These are phyloP conservation scores for Spea hammondii DNA, from an alignment of 2,797 vertebrate species.

Conservation along the genomic window DNA sequence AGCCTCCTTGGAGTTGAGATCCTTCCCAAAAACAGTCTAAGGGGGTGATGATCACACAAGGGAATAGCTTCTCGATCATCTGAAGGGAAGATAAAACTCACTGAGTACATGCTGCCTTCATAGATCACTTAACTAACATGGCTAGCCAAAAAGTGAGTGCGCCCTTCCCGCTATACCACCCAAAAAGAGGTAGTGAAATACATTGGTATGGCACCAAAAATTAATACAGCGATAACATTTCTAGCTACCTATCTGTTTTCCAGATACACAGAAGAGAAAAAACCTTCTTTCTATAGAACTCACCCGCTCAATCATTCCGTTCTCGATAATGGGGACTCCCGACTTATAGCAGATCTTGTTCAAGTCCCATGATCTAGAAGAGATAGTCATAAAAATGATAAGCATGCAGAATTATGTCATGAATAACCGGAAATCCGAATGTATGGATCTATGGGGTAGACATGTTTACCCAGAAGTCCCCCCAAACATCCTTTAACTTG, in stretches of 20 bases:
- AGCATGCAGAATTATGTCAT: not conserved
- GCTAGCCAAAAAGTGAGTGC: no score
- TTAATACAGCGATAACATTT: no score
- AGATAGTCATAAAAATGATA: not conserved
- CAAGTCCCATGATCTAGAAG: constrained; percentile 90
- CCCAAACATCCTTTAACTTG: not conserved
- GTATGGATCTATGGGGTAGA: no score
- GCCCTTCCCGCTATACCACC: no score
- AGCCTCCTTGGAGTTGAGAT: constrained; percentile 94
- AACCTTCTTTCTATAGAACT: constrained; percentile 54
- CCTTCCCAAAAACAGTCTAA: constrained; percentile 99
- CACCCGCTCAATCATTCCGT: constrained; percentile 95
- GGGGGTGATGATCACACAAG: constrained; percentile 96
- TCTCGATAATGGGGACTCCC: constrained; percentile 94
- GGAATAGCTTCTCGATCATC: constrained; percentile 99
- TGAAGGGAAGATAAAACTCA: constrained; percentile 57
- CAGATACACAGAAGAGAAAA: no score
- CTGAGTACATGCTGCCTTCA: not conserved
- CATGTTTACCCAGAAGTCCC: not conserved
- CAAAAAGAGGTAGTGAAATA: no score
- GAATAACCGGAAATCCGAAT: no score
- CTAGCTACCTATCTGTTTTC: no score
- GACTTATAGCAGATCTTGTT: constrained; percentile 99
- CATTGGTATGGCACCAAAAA: no score
- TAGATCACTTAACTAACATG: no score